Percentiles rank a stretch among this genome's conserved stretches.
Evolutionary conservation across 2,888 invertebrate genomes (phyloP).

Genomic region (Drosophila atroscutellata): DNA sequence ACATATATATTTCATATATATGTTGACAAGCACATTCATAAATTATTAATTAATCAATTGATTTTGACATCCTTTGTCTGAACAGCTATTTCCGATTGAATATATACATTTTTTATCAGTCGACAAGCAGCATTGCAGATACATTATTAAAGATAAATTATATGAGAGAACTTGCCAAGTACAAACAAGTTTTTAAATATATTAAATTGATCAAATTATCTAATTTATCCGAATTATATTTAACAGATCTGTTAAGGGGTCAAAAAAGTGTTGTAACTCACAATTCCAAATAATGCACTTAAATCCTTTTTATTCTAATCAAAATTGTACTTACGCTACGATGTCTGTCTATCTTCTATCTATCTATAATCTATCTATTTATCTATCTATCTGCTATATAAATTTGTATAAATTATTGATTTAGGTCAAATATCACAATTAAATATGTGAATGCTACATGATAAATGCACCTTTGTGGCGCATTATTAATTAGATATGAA

Average conservation of each 20-base stretch:
- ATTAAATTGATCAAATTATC: neutral
- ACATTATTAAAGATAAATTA: too few relatives aligned
- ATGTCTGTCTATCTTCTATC: too few relatives aligned
- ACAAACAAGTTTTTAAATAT: neutral
- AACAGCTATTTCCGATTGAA: neutral
- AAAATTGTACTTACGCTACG: neutral
- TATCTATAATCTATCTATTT: too few relatives aligned
- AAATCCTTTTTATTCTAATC: neutral
- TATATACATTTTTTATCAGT: too few relatives aligned
- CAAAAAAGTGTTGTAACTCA: neutral
- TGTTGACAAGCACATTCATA: neutral
- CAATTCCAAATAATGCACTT: neutral
- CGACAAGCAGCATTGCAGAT: too few relatives aligned
- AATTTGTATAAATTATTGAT: neutral
- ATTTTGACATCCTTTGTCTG: neutral
- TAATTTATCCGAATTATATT: neutral
- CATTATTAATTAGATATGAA: conserved; percentile 4
- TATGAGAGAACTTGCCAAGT: too few relatives aligned
- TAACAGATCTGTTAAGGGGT: neutral
- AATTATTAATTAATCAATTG: neutral
- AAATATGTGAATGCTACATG: neutral
- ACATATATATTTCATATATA: neutral
- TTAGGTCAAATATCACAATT: neutral
- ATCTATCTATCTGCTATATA: too few relatives aligned
- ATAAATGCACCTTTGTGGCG: neutral